These are phyloP conservation scores for Silurus lanzhouensis DNA, from an alignment of 2,797 vertebrate genomes.

Conservation along the genomic window DNA sequence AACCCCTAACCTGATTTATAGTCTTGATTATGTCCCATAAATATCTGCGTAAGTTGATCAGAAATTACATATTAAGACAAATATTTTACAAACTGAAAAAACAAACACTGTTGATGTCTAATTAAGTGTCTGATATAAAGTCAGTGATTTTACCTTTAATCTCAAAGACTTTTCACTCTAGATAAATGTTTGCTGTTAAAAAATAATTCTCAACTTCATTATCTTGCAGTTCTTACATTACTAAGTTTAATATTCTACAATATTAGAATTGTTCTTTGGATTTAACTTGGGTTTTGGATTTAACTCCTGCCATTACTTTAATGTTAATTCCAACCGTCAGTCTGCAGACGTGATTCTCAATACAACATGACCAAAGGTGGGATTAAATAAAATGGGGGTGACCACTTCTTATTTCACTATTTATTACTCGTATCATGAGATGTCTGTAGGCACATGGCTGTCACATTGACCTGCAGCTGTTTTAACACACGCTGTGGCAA, in stretches of 20 bases:
- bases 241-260: background rate
- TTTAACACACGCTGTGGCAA: background rate
- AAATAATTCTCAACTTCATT: background rate
- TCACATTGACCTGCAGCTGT: slow-evolving; percentile 13
- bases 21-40: background rate
- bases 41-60: background rate
- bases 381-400: background rate
- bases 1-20: no score
- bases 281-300: background rate
- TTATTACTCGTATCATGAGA: slow-evolving; percentile 17
- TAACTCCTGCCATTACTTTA: background rate
- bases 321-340: background rate
- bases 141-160: background rate
- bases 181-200: background rate
- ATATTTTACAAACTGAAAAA: background rate
- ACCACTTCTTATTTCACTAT: slow-evolving; percentile 24
- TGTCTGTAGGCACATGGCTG: background rate
- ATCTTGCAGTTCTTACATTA: background rate
- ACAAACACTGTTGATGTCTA: no score
- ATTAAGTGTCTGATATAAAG: background rate
- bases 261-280: background rate
- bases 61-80: background rate
- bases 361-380: background rate
- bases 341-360: background rate
- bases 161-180: background rate